Evolutionary conservation across 1,140 invertebrate species (phyloP).

Genomic region (Euborellia annulipes): DNA sequence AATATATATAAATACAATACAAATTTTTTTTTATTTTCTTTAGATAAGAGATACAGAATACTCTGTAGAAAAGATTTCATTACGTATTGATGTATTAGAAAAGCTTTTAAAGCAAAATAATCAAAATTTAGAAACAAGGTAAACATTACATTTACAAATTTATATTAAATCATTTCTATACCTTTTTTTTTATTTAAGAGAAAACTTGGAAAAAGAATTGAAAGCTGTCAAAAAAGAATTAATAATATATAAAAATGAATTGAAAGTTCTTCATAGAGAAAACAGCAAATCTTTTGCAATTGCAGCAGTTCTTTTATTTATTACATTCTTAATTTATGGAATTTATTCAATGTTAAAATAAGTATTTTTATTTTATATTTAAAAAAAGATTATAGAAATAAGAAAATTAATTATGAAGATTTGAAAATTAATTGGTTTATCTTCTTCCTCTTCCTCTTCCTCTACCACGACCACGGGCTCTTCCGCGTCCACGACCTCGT

Average conservation of each 20-base stretch:
- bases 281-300: constrained; percentile 13
- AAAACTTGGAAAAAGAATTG: constrained; percentile 13
- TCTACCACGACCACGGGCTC: constrained; percentile 41
- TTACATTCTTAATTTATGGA: constrained; percentile 16
- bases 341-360: constrained; percentile 13
- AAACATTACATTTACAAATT: too few species aligned
- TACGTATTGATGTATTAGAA: too few species aligned
- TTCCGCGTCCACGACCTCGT: constrained; percentile 35
- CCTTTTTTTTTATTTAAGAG: constrained; percentile 9
- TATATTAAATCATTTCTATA: too few species aligned
- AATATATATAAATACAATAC: too few species aligned
- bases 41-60: too few species aligned
- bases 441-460: constrained; percentile 46
- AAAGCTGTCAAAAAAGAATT: constrained; percentile 13
- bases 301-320: constrained; percentile 10
- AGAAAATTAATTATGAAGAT: constrained; percentile 36
- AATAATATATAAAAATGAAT: constrained; percentile 9
- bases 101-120: too few species aligned
- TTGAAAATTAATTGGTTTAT: constrained; percentile 27
- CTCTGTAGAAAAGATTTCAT: too few species aligned
- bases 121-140: too few species aligned
- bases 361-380: constrained; percentile 1
- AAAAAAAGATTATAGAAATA: background rate
- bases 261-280: constrained; percentile 12
- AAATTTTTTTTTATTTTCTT: too few species aligned